Conservation (phyloP, 2,113 vertebrate species). For the Podarcis cretensis region DNA sequence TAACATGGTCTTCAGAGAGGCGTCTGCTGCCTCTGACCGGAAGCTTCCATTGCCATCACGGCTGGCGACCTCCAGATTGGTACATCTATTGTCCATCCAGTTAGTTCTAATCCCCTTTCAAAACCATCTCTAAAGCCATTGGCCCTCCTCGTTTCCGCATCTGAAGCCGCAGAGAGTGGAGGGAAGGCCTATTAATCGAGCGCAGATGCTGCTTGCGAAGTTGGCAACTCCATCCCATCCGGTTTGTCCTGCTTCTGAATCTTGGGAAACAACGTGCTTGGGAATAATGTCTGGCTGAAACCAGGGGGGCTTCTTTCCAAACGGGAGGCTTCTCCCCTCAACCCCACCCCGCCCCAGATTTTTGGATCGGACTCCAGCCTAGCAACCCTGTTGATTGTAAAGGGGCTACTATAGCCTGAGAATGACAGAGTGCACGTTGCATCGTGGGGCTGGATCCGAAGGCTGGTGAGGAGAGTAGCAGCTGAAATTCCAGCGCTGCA, state of each 20-base stretch:
- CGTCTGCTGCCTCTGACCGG: too few species aligned
- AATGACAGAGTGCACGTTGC: not conserved
- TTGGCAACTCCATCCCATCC: not conserved
- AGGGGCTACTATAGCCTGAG: not conserved
- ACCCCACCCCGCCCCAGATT: not conserved
- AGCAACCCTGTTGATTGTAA: too few species aligned
- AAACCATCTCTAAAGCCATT: too few species aligned
- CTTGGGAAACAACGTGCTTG: not conserved
- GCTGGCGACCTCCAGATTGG: too few species aligned
- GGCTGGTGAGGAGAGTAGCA: not conserved
- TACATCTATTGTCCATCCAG: too few species aligned
- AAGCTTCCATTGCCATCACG: too few species aligned
- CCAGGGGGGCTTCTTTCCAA: not conserved
- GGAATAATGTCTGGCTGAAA: not conserved
- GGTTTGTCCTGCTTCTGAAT: not conserved
- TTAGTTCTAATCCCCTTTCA: too few species aligned
- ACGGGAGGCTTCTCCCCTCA: not conserved
- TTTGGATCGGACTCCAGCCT: not conserved
- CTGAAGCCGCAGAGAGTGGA: too few species aligned
- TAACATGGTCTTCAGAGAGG: too few species aligned
- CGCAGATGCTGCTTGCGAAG: not conserved
- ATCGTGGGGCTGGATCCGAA: conserved; percentile 15
- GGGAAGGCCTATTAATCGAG: too few species aligned
- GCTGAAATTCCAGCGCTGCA: conserved; percentile 55
- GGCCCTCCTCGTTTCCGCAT: too few species aligned